phyloP scores from a whole-genome alignment of 1,140 invertebrate species.

The Parapsyche elsis region DNA sequence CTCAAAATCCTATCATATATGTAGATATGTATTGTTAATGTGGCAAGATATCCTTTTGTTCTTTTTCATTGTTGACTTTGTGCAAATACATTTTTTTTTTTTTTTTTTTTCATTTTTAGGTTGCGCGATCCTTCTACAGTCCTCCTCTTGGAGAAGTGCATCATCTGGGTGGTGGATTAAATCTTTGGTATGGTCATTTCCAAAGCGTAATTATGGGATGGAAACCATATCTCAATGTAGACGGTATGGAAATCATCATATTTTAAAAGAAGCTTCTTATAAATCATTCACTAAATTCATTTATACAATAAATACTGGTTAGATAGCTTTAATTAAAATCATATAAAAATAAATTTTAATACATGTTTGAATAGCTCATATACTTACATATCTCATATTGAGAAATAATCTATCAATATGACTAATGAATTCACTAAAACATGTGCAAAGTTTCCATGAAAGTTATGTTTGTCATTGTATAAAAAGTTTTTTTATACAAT shows the following conservation, averaged over 20 bases:
- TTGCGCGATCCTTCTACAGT: conserved; percentile 70
- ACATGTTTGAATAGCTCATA: background rate
- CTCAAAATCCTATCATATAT: background rate
- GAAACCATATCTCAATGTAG: conserved; percentile 79
- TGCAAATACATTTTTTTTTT: conserved; percentile 43
- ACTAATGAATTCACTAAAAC: no score
- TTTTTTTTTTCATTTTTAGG: conserved; percentile 55
- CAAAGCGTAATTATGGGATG: conserved; percentile 80
- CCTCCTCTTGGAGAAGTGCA: conserved; percentile 59
- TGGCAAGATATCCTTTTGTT: background rate
- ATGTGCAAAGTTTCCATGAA: no score
- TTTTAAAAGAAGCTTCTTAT: no score
- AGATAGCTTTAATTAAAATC: no score
- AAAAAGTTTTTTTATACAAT: no score
- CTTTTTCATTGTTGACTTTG: conserved; percentile 51
- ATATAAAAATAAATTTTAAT: background rate
- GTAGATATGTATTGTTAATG: background rate
- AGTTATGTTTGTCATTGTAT: no score
- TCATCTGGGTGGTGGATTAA: conserved; percentile 72
- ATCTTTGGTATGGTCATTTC: conserved; percentile 75
- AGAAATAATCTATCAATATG: no score
- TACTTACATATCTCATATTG: background rate
- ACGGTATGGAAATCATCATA: conserved; percentile 66
- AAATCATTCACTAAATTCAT: no score
- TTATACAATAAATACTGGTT: no score